Evolutionary conservation across 1,140 invertebrate species (phyloP), one percentile per base, ranked within the genome.

Genomic region (Rhyzopertha dominica): DNA sequence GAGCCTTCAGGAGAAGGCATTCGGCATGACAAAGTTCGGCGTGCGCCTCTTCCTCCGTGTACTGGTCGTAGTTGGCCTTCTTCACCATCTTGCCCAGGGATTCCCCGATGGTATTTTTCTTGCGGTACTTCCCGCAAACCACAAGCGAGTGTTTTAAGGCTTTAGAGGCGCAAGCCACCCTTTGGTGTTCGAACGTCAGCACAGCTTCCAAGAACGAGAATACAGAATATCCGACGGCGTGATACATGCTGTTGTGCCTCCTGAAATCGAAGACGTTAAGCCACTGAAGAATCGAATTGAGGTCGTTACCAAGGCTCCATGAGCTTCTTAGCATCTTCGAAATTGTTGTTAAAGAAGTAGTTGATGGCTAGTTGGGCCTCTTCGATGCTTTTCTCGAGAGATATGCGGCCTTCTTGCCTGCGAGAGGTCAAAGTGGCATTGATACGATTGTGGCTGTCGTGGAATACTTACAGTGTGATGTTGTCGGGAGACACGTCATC

Each of bases 21-120:
- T 98, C 94, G 10, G 94, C 93, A 70, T 93, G 91, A 62, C 90
- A 93, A 17, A 98, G 67, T 66, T 98, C 94, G 2, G 95, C 95
- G 73, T 98, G 95, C 13, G 92, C 82, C 73, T 98, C 89, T 64
- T 86, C 78, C 47, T 79, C 75, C 13, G 87, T 85, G 50, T 87
- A 87, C 25, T 70, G 59, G 59, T 85, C 80, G 51, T 87, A 92
- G 65, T 90, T 87, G 9, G 77, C 69, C 67, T 78, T 82, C 60
- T 80, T 85, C 2, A 92, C 82, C 53, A 90, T 87, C 62, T 86
- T 85, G 10, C 85, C 86, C 20, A 94, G 69, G 4, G 83, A 83
- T 54, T 90, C 82, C 1, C 84, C 77, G 31, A 93, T 68, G 0
- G 84, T 82, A 25, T 70, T 80, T 57, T 85, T 85, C 49, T 79